Base-by-base conservation (phyloP, 2,113 vertebrate genomes). In the Galemys pyrenaicus region DNA sequence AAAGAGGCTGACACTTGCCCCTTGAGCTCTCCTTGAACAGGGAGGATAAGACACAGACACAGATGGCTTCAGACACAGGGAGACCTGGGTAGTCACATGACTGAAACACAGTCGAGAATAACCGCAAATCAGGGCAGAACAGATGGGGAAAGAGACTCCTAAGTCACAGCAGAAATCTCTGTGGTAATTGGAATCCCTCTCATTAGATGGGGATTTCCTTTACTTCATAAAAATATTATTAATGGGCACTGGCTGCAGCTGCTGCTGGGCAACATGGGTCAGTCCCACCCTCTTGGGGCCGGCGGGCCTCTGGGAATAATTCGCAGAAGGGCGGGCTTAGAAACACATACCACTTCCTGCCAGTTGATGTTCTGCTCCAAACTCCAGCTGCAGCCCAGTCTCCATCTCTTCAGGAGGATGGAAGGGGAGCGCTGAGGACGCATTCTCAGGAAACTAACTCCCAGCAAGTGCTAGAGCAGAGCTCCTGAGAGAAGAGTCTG, bases 251-350 rank as follows among this genome's bases (percentile, higher is more conserved):
- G 82, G 30, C 41, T 62, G 54, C 6, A 16, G 67, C 89, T 46
- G 24, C 46, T 35, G 20, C 12, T 9, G 49, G 92, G 3, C 24
- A 58, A 7, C 26, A 30, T 70, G 96, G 96, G 4, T 19, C 41
- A 46, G 17, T 46, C 62, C 17, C 85, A 16, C 89, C 64, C 39
- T 7, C 77, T 58, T 65, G 67, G 37, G 35, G 41, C 46, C 81
- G 22, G 1, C 7, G 73, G 71, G 71, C 60, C 92, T 85, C 46
- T 30, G 95, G 80, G 65, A 96, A 95, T 68, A 1, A 9, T 73
- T 68, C 85, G 64, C 46, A 79, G 95, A 71, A 12, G 12, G 70
- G 30, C 41, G 51, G 75, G 6, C 60, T 77, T 85, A 68, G 51
- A 92, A 77, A 77, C 20, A 78, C 37, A 65, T 2, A 17, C 6